These are phyloP conservation scores for Toxotes chatareus DNA, from an alignment of 2,113 vertebrate species.

Conservation along the genomic window DNA sequence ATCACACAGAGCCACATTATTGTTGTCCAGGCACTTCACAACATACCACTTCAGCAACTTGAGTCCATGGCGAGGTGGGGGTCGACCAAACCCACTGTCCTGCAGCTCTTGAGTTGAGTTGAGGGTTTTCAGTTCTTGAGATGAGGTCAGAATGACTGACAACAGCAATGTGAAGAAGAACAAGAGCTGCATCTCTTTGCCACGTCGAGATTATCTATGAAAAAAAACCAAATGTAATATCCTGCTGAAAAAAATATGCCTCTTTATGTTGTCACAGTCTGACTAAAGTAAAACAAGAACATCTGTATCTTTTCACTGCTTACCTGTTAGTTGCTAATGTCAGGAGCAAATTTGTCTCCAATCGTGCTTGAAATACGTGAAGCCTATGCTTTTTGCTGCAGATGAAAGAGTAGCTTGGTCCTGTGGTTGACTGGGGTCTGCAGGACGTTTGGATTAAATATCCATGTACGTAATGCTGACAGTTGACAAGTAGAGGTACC, in stretches of 20 bases:
- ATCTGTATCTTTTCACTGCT: background rate
- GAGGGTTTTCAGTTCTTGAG: slow-evolving; percentile 45
- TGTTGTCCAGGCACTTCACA: slow-evolving; percentile 78
- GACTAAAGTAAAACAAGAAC: background rate
- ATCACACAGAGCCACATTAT: slow-evolving; percentile 77
- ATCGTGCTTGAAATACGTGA: background rate
- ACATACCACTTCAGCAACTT: slow-evolving; percentile 77
- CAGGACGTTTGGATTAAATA: background rate
- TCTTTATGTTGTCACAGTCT: background rate
- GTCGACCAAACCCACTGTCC: slow-evolving; percentile 72
- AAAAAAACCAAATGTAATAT: background rate
- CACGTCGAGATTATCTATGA: slow-evolving; percentile 9
- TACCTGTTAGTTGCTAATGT: slow-evolving; percentile 23
- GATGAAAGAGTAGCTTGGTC: slow-evolving; percentile 2
- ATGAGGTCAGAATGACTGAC: slow-evolving; percentile 40
- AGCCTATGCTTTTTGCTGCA: background rate
- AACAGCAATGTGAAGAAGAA: slow-evolving; percentile 28
- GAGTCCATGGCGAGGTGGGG: slow-evolving; percentile 77
- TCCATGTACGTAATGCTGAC: background rate
- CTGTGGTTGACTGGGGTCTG: slow-evolving; percentile 9
- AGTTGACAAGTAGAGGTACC: background rate
- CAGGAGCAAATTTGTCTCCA: background rate
- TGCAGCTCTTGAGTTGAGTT: slow-evolving; percentile 70
- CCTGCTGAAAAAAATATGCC: background rate
- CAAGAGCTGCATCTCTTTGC: slow-evolving; percentile 8